phyloP scores from a whole-genome alignment of 2,888 invertebrate genomes.

The Lasioglossum morio region DNA sequence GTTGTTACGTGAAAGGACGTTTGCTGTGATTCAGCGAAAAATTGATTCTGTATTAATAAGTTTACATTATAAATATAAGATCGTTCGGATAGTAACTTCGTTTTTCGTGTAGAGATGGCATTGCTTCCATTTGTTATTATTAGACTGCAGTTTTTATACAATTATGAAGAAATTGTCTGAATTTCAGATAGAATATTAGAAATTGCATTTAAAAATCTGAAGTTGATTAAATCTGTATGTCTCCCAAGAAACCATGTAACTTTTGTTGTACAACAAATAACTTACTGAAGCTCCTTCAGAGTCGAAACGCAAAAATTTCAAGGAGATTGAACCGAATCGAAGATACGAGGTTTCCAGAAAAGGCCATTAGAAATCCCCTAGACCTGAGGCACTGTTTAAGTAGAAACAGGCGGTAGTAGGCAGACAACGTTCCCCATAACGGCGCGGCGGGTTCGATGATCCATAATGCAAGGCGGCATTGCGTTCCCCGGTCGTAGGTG shows the following conservation, averaged over 20 bases:
- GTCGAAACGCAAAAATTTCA: neutral
- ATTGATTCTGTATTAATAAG: neutral
- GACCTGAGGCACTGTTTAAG: neutral
- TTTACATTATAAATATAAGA: neutral
- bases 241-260: too few relatives aligned
- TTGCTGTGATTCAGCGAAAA: neutral
- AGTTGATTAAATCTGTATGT: too few relatives aligned
- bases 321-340: neutral
- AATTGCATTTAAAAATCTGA: too few relatives aligned
- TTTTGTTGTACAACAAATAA: too few relatives aligned
- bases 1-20: neutral
- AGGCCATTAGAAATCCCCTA: neutral
- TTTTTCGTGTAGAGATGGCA: too few relatives aligned
- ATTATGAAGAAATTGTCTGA: too few relatives aligned
- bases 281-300: neutral
- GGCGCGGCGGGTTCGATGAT: slow-evolving; percentile 36
- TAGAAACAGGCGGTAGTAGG: neutral
- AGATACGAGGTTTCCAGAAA: neutral
- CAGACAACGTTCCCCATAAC: slow-evolving; percentile 20
- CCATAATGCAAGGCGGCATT: slow-evolving; percentile 40
- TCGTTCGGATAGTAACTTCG: too few relatives aligned
- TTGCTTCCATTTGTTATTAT: too few relatives aligned
- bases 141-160: too few relatives aligned
- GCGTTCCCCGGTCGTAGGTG: slow-evolving; percentile 11
- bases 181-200: too few relatives aligned